phyloP scores from a whole-genome alignment of 2,888 invertebrate genomes.

The Cheilosia urbana region DNA sequence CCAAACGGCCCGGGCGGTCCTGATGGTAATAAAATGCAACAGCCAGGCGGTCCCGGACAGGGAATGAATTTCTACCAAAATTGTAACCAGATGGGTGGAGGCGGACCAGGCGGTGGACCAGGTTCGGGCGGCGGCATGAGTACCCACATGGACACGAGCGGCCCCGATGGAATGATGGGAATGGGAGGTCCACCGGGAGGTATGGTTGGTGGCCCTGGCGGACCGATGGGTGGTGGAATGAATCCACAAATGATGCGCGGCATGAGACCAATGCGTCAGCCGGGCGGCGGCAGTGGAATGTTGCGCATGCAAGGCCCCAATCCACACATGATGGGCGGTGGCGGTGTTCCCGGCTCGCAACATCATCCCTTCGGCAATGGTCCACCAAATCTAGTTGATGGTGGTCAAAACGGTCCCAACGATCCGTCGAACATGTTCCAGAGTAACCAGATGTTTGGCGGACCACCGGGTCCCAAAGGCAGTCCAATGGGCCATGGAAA shows the following conservation, averaged over 20 bases:
- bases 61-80: slow-evolving; percentile 81
- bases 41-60: slow-evolving; percentile 67
- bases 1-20: slow-evolving; percentile 73
- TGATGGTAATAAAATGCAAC: slow-evolving; percentile 76
- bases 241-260: slow-evolving; percentile 83
- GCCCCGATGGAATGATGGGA: slow-evolving; percentile 79
- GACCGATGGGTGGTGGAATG: slow-evolving; percentile 79
- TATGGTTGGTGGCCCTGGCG: slow-evolving; percentile 80
- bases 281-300: slow-evolving; percentile 79
- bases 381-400: slow-evolving; percentile 77
- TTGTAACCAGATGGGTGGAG: slow-evolving; percentile 82
- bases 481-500: slow-evolving; percentile 75
- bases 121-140: slow-evolving; percentile 83
- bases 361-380: slow-evolving; percentile 79
- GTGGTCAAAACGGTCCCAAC: slow-evolving; percentile 74
- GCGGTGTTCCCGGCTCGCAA: slow-evolving; percentile 78
- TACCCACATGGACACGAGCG: slow-evolving; percentile 63
- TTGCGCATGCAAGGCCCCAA: slow-evolving; percentile 78
- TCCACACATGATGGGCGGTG: slow-evolving; percentile 75
- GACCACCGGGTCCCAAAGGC: slow-evolving; percentile 67
- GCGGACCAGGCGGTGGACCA: slow-evolving; percentile 78
- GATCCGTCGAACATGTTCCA: slow-evolving; percentile 75
- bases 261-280: slow-evolving; percentile 86
- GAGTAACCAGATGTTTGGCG: slow-evolving; percentile 77
- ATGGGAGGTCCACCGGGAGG: slow-evolving; percentile 74